Evolutionary conservation across 2,888 invertebrate species (phyloP), one percentile per base, ranked within the genome.

Genomic region (Philereme vetulata): DNA sequence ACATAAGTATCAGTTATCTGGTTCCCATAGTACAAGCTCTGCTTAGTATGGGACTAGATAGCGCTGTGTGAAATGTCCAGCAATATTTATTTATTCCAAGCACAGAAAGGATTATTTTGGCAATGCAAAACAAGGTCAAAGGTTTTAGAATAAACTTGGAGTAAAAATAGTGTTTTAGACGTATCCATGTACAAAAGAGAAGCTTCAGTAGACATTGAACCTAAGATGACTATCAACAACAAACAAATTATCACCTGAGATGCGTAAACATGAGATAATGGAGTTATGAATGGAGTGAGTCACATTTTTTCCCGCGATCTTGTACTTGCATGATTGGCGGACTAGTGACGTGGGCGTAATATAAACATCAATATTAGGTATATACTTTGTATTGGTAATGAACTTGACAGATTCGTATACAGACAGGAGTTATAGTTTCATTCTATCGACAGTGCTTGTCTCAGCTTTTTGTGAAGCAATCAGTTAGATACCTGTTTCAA

Each of bases 221-320:
- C 50, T 52, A 33, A 61, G 63, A 67, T 60, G 64, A 56, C 55
- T 54, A 67, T 67, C 66, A 71, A 55, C 51, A 64, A 33, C 64
- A 68, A 60, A 60, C 57, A 60, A 65, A 70, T 72, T 72, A 72
- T 42, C 75, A 76, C 72, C 72, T 72, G 66, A 56, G 59, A 58
- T 64, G 62, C 61, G 62, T 67, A 71, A 68, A 65, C 53, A 65
- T 56, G 57, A 65, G 46, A 57, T 64, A 56, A 65, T 75, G 69
- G 69, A 75, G 67, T 64, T 66, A 72, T 81, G 77, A 78, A 78
- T 81, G 77, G 62, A 70, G 10, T 82, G 81, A 83, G 58, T 76
- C 75, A 81, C 52, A 51, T 43, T 68, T 47, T 75, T 81, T 80
- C 79, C 73, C 74, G 72, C 72, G 68, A 76, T 54, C 52, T 61